phyloP scores from a whole-genome alignment of 2,113 vertebrate species.

The Alexandromys fortis region DNA sequence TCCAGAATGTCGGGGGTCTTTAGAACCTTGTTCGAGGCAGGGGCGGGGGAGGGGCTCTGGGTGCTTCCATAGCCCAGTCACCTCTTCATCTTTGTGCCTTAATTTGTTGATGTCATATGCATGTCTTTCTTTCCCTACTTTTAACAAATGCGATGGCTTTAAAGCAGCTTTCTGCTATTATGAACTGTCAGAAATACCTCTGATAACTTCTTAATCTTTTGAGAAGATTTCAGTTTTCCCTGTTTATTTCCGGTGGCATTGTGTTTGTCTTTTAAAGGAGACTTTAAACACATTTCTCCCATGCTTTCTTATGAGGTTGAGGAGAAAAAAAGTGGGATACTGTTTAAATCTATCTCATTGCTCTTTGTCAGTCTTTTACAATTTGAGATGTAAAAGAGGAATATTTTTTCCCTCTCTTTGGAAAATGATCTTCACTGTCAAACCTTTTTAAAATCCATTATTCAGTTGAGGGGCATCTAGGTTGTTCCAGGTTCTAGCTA shows the following conservation, averaged over 20 bases:
- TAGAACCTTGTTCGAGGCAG: background rate
- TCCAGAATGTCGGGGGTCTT: background rate
- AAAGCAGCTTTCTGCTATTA: background rate
- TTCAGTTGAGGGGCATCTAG: too few species aligned
- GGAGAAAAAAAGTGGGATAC: constrained; percentile 26
- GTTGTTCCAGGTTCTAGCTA: too few species aligned
- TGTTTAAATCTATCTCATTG: constrained; percentile 1
- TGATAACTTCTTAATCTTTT: constrained; percentile 62
- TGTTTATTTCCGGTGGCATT: background rate
- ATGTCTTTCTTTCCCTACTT: background rate
- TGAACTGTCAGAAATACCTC: constrained; percentile 23
- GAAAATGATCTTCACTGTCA: constrained; percentile 60
- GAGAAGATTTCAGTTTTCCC: background rate
- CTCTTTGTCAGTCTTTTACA: constrained; percentile 51
- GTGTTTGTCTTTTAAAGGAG: constrained; percentile 34
- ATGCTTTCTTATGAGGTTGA: constrained; percentile 62
- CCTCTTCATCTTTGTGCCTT: background rate
- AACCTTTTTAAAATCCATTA: constrained; percentile 5
- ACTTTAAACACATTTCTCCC: constrained; percentile 66
- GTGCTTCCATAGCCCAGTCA: background rate
- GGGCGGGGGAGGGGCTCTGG: background rate
- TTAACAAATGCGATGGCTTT: constrained; percentile 34
- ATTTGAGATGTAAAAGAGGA: constrained; percentile 28
- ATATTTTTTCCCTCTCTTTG: constrained; percentile 49
- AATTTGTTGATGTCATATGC: background rate